Percentiles rank a stretch among this genome's conserved stretches.
Evolutionary conservation across 2,888 invertebrate species (phyloP).

Genomic region (Tiliacea citrago): DNA sequence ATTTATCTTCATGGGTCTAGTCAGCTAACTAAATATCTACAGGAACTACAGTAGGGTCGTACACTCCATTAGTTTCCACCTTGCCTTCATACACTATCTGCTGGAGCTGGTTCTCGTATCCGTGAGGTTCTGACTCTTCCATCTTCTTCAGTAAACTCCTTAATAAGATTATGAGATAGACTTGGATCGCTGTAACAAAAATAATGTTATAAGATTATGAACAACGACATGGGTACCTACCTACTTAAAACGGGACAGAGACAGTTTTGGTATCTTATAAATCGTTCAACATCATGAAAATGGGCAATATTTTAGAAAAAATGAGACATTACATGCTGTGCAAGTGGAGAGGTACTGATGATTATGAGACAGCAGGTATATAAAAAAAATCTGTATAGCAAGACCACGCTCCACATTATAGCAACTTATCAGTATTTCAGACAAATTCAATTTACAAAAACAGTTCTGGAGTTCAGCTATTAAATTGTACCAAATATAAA

Average conservation of each 20-base stretch:
- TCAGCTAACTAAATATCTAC: constrained; percentile 41
- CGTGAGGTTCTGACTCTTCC: constrained; percentile 70
- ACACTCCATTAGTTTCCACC: constrained; percentile 70
- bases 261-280: not conserved
- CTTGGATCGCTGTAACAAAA: constrained; percentile 75
- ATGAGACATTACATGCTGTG: not conserved
- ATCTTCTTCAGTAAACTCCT: constrained; percentile 81
- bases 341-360: not conserved
- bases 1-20: too few relatives aligned
- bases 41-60: constrained; percentile 67
- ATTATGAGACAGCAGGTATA: not conserved
- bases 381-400: not conserved
- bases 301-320: not conserved
- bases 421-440: not conserved
- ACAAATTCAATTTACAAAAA: not conserved
- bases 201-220: not conserved
- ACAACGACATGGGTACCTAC: not conserved
- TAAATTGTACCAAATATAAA: not conserved
- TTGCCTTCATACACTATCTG: constrained; percentile 79
- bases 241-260: not conserved
- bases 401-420: not conserved
- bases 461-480: not conserved
- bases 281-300: too few relatives aligned
- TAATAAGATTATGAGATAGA: constrained; percentile 79
- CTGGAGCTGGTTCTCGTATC: constrained; percentile 81